These are phyloP conservation scores for Oreocharis arfaki DNA, from an alignment of 2,113 vertebrate species.

Conservation along the genomic window DNA sequence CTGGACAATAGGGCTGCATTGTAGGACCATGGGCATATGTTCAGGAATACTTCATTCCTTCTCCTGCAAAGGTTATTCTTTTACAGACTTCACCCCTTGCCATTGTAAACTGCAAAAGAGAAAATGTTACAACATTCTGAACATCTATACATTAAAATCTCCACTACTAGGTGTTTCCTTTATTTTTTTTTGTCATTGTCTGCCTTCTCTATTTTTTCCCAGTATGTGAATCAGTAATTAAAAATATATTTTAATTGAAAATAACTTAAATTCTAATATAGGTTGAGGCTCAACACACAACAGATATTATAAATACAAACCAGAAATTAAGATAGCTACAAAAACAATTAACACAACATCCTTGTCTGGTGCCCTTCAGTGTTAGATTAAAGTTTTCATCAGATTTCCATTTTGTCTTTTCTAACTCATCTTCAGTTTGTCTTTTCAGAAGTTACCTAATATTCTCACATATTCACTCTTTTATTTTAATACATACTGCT, in stretches of 20 bases:
- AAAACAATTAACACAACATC: background rate
- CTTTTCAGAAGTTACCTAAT: background rate
- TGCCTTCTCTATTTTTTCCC: background rate
- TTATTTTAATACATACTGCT: background rate
- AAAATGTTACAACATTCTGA: background rate
- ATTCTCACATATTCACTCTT: background rate
- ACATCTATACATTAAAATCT: background rate
- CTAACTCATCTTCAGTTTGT: background rate
- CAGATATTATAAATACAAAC: background rate
- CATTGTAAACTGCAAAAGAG: background rate
- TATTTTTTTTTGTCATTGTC: background rate
- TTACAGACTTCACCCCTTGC: background rate
- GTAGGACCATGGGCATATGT: background rate
- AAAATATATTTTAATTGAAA: background rate
- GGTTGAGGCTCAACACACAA: background rate
- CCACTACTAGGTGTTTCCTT: background rate
- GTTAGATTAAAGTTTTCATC: background rate
- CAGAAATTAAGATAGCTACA: background rate
- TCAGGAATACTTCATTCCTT: background rate
- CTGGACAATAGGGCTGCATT: background rate
- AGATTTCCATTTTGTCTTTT: background rate
- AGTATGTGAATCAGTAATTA: background rate
- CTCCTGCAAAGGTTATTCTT: background rate
- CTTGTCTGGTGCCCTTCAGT: rapidly evolving
- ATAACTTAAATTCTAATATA: background rate